phyloP scores from a whole-genome alignment of 2,888 invertebrate species.

The Craniophora ligustri region DNA sequence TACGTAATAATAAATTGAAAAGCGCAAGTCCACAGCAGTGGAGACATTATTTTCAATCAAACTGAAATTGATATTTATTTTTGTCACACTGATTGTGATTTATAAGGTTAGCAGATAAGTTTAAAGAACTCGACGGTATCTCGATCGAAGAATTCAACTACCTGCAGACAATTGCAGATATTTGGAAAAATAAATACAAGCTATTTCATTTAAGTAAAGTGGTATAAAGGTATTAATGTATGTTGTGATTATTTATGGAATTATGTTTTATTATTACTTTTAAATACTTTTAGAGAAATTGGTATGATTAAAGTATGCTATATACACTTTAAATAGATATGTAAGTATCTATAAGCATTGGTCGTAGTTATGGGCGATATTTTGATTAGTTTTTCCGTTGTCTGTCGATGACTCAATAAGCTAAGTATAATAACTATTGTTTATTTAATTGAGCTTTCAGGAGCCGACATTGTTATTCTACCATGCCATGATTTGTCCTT shows the following conservation, averaged over 20 bases:
- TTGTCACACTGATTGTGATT: constrained; percentile 34
- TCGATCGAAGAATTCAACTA: constrained; percentile 18
- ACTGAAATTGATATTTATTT: constrained; percentile 45
- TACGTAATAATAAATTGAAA: constrained; percentile 15
- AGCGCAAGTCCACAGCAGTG: constrained; percentile 21
- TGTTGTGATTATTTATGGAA: no score
- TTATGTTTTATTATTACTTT: no score
- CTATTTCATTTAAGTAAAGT: neutral
- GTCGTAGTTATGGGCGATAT: no score
- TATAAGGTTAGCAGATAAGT: constrained; percentile 26
- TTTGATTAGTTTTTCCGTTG: no score
- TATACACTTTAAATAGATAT: no score
- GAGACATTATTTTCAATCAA: constrained; percentile 43
- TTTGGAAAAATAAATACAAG: neutral
- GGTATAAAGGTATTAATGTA: no score
- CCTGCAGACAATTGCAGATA: neutral
- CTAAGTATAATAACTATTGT: neutral
- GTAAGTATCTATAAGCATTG: no score
- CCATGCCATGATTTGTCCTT: constrained; percentile 4
- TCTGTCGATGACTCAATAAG: neutral
- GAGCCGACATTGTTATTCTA: constrained; percentile 1
- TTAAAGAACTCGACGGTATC: constrained; percentile 26
- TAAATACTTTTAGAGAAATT: no score
- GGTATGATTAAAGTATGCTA: no score
- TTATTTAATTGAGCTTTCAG: neutral